A percentile compares a stretch with the other conserved stretches of the same genome.
These are phyloP conservation scores for Tribolium madens DNA, from an alignment of 1,140 invertebrate species.

Conservation along the genomic window DNA sequence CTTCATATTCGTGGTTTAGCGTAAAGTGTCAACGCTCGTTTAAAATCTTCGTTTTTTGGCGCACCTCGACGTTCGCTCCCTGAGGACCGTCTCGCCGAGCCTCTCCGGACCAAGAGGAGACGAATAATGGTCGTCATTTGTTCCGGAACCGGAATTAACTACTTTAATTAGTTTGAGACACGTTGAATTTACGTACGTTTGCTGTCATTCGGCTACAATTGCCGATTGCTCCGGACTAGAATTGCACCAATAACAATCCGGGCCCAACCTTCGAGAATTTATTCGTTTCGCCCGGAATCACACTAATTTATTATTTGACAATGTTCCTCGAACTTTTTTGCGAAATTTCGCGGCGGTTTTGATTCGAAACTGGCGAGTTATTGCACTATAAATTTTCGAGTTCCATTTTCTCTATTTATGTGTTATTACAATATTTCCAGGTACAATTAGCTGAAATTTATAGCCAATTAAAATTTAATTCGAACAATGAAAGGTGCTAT, in stretches of 20 bases:
- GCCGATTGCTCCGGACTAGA: slow-evolving; percentile 57
- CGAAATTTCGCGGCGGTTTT: slow-evolving; percentile 18
- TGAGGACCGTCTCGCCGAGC: slow-evolving; percentile 42
- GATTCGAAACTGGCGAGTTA: slow-evolving; percentile 40
- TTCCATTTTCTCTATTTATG: slow-evolving; percentile 49
- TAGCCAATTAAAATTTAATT: slow-evolving; percentile 54
- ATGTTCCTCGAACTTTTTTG: slow-evolving; percentile 41
- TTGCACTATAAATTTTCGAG: slow-evolving; percentile 50
- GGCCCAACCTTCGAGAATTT: slow-evolving; percentile 50
- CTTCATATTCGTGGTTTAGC: not conserved
- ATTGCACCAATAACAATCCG: slow-evolving; percentile 54
- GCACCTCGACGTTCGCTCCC: slow-evolving; percentile 15
- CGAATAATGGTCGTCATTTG: slow-evolving; percentile 62
- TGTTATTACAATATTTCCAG: slow-evolving; percentile 53
- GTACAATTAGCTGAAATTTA: slow-evolving; percentile 54
- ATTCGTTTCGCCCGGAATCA: slow-evolving; percentile 3
- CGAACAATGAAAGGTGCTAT: slow-evolving; percentile 49
- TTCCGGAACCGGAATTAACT: slow-evolving; percentile 64
- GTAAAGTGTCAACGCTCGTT: not conserved
- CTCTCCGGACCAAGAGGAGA: slow-evolving; percentile 50
- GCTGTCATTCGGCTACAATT: slow-evolving; percentile 60
- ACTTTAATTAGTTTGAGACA: slow-evolving; percentile 66
- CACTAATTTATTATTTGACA: slow-evolving; percentile 51
- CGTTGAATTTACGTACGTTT: slow-evolving; percentile 64
- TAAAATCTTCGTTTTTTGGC: not conserved